Percentiles rank a stretch among this genome's conserved stretches.
These are phyloP conservation scores for Thaumetopoea pityocampa DNA, from an alignment of 1,140 invertebrate species.

Conservation along the genomic window DNA sequence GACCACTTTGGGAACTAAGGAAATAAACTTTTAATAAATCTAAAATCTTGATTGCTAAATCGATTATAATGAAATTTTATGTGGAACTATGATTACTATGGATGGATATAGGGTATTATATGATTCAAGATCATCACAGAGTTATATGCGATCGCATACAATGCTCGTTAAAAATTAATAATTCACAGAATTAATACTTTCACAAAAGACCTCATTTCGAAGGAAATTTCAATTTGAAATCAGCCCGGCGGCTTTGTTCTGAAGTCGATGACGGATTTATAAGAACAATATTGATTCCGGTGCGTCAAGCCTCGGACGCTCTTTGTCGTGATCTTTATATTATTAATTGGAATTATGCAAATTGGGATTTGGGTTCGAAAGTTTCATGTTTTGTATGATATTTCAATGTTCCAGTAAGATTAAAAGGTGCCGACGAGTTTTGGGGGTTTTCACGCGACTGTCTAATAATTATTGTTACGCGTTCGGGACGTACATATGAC, in stretches of 20 bases:
- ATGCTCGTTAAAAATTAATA: conserved; percentile 18
- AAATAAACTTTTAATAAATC: no score
- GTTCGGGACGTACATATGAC: no score
- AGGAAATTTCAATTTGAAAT: conserved; percentile 29
- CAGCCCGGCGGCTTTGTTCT: conserved; percentile 16
- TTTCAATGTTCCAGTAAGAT: conserved; percentile 22
- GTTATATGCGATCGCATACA: no score
- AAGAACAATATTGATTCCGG: conserved; percentile 39
- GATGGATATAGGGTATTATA: no score
- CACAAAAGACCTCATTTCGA: conserved; percentile 19
- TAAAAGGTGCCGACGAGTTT: conserved; percentile 11
- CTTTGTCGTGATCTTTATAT: conserved; percentile 35
- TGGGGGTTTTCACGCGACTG: no score
- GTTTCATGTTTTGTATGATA: conserved; percentile 28
- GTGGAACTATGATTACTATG: no score
- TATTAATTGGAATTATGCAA: conserved; percentile 57
- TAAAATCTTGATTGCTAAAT: no score
- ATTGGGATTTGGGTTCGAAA: conserved; percentile 15
- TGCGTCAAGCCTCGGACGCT: conserved; percentile 28
- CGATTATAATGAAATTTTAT: no score
- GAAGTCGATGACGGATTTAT: conserved; percentile 19
- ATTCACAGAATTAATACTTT: neutral
- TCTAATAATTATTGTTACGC: no score
- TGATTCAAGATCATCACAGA: no score
- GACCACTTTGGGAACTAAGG: no score